Percentiles rank a stretch among this genome's conserved stretches.
Evolutionary conservation across 2,888 invertebrate species (phyloP).

Genomic region (Eristalis pertinax): DNA sequence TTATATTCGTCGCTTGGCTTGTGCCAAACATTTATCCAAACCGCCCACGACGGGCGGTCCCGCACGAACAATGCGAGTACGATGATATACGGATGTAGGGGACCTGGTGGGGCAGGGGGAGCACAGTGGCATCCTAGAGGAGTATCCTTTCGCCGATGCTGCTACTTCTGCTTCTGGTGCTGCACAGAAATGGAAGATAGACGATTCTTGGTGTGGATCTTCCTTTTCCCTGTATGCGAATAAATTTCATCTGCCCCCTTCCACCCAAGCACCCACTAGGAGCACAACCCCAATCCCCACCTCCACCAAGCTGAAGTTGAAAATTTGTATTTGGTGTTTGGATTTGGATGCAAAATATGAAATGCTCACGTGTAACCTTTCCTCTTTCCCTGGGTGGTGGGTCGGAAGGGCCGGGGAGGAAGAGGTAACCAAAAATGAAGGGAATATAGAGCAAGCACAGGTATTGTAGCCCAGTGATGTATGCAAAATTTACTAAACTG

Average conservation of each 20-base stretch:
- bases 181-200: constrained; percentile 27
- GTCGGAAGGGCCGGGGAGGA: too few species aligned
- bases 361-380: constrained; percentile 37
- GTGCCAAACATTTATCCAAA: background rate
- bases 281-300: constrained; percentile 42
- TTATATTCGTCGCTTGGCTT: constrained; percentile 56
- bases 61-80: background rate
- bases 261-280: constrained; percentile 20
- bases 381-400: background rate
- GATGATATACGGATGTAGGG: constrained; percentile 41
- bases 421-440: too few species aligned
- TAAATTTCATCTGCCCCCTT: constrained; percentile 66
- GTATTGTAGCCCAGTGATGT: constrained; percentile 55
- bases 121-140: constrained; percentile 6
- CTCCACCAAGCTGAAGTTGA: constrained; percentile 52
- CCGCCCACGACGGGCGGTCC: background rate
- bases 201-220: constrained; percentile 58
- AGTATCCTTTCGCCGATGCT: constrained; percentile 1
- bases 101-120: background rate
- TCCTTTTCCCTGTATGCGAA: constrained; percentile 73
- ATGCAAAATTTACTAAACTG: constrained; percentile 73
- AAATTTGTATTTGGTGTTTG: constrained; percentile 71
- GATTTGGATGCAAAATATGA: constrained; percentile 64
- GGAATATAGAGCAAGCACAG: background rate
- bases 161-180: background rate